Base-by-base conservation (phyloP, 2,888 invertebrate species). In the Pheosia gnoma region DNA sequence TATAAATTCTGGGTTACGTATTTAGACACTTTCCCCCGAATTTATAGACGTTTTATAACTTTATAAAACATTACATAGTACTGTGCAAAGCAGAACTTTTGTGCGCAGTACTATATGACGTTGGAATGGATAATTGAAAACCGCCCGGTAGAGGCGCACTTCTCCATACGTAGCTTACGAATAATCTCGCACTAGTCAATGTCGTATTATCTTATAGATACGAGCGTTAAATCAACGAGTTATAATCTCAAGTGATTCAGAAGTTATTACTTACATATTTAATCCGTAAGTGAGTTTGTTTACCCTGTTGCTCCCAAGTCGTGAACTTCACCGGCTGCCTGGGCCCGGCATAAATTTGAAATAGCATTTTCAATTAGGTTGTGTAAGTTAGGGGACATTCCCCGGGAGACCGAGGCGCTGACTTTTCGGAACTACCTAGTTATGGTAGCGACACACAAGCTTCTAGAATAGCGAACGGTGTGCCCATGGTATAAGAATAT, bases 351-450 rank as follows among this genome's bases (percentile, higher is more conserved):
- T 83, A 83, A 84, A 87, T 85, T 85, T 78, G 72, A 79, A 84
- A 87, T 82, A 77, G 82, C 79, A 86, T 87, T 85, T 86, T 87
- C 88, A 86, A 87, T 87, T 86, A 87, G 77, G 80, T 79, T 80
- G 75, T 75, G 78, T 78, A 72, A 83, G 80, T 82, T 80, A 70
- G 70, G 25, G 71, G 77, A 70, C 78, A 78, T 78, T 75, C 81
- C 85, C 83, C 85, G 45, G 55, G 85, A 53, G 84, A 69, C 70
- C 5, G 58, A 53, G 58, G 63, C 61, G 60, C 68, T 65, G 70
- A 75, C 73, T 78, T 73, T 63, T 60, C 57, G 43, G 57, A 25
- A 25, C 45, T 39, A 13, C 39, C 55, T 39, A 13, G 56, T 53
- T 59, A 58, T 36, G 41, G 38, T 10, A 13, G 9, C 8, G 54